phyloP scores from a whole-genome alignment of 2,113 vertebrate species.

The Chloropsis cyanopogon region DNA sequence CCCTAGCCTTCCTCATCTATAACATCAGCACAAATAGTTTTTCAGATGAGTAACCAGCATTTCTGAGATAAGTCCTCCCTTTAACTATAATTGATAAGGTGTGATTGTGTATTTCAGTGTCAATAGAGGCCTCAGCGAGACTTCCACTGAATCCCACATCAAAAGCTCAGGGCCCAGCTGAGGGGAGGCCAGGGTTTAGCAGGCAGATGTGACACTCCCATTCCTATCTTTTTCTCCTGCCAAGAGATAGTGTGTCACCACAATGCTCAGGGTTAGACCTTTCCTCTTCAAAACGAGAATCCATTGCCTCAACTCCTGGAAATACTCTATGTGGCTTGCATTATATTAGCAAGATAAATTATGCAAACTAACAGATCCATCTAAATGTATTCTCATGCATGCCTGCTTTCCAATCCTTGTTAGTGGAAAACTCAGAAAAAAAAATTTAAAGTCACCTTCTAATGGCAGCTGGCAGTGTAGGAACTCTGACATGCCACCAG shows the following conservation, averaged over 20 bases:
- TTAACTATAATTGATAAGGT: constrained; percentile 75
- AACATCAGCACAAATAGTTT: constrained; percentile 69
- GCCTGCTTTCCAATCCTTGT: background rate
- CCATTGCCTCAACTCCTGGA: background rate
- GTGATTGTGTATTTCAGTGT: constrained; percentile 51
- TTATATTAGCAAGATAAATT: background rate
- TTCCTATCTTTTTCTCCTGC: background rate
- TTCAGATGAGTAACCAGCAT: constrained; percentile 59
- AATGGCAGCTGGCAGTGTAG: background rate
- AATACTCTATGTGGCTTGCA: background rate
- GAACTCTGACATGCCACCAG: background rate
- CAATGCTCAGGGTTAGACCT: background rate
- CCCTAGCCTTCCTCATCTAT: constrained; percentile 15
- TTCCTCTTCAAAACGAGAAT: background rate
- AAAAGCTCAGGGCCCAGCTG: background rate
- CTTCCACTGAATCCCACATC: background rate
- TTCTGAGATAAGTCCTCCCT: constrained; percentile 67
- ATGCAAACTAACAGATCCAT: background rate
- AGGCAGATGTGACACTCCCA: background rate
- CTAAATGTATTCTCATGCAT: background rate
- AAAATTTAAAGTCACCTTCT: background rate
- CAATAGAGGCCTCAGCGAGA: background rate
- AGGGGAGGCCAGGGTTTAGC: background rate
- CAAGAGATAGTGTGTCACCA: background rate
- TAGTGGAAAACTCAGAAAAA: background rate